Base-by-base conservation (phyloP, 2,113 vertebrate genomes). In the Parotia lawesii region DNA sequence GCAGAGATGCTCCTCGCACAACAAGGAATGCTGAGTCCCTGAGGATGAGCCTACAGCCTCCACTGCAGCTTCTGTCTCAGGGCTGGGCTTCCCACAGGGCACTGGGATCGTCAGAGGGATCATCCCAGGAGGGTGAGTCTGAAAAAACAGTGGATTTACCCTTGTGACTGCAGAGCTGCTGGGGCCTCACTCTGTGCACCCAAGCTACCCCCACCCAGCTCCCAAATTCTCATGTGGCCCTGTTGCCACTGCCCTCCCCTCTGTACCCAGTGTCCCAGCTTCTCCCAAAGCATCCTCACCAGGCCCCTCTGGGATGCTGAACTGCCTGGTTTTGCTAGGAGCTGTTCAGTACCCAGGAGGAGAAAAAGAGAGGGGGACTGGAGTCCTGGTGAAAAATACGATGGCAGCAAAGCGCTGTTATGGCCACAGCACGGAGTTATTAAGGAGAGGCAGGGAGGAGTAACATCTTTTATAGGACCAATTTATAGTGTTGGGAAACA, bases 381-480 rank as follows among this genome's bases (percentile, higher is more conserved):
- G 37, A 45, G 13, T 8, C 42, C 37, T 4, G 5, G 47, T 66
- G 67, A 84, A 69, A 92, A 90, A 94, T 90, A 29, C 4, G 54
- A 61, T 12, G 23, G 25, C 11, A 6, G 67, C 4, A 0, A 65
- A 80, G 15, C 2, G 2, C 42, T 87, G 60, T 69, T 92, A 73
- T 1, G 53, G 42, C 58, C 89, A 48, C 12, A 12, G 23, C 54
- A 53, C 5, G 5, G 18, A 10, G 83, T 80, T 73, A 86, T 70
- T 83, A 47, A 80, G 79, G 86, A 71, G 77, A 65, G 45, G 31
- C 53, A 82, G 66, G 27, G n/a, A 90, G 75, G 78, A 29, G 38
- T 33, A 91, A 71, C 94, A 87, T 78, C 90, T 91, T 93, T 91
- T 91, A 93, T 38, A 42, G 75, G 78, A 77, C 21, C 51, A 44